Percentiles rank a stretch among this genome's conserved stretches.
Conservation (phyloP, 1,140 invertebrate genomes). For the Cotesia vestalis region DNA sequence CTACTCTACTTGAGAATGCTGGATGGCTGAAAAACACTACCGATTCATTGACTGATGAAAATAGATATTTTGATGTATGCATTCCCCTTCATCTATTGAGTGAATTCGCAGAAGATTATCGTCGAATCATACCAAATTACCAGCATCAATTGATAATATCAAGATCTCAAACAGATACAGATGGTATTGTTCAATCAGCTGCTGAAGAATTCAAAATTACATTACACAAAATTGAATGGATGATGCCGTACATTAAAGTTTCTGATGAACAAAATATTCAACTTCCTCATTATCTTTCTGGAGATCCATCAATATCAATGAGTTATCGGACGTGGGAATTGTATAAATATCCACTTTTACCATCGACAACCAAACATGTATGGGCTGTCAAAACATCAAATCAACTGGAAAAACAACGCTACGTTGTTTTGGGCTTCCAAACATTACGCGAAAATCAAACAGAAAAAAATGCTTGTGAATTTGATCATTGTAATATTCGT, state of each 20-base stretch:
- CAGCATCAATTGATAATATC: slow-evolving; percentile 44
- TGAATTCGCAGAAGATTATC: slow-evolving; percentile 45
- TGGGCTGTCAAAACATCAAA: slow-evolving; percentile 42
- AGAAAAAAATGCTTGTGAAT: slow-evolving; percentile 25
- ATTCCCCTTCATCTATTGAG: slow-evolving; percentile 40
- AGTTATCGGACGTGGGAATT: slow-evolving; percentile 52
- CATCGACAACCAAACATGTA: slow-evolving; percentile 41
- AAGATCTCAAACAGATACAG: slow-evolving; percentile 30
- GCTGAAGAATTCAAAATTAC: slow-evolving; percentile 26
- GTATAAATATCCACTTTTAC: slow-evolving; percentile 51
- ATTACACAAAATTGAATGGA: slow-evolving; percentile 31
- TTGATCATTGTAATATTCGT: slow-evolving; percentile 36
- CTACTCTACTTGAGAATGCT: slow-evolving; percentile 33
- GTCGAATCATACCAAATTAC: slow-evolving; percentile 42
- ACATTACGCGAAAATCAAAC: slow-evolving; percentile 33
- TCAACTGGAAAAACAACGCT: slow-evolving; percentile 37
- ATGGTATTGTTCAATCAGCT: slow-evolving; percentile 27
- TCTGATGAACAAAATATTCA: slow-evolving; percentile 26
- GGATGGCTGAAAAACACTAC: slow-evolving; percentile 19
- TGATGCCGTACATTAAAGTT: slow-evolving; percentile 29
- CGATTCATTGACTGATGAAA: not conserved
- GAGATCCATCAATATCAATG: slow-evolving; percentile 42
- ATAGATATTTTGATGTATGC: slow-evolving; percentile 35
- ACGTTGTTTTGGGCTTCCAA: slow-evolving; percentile 40
- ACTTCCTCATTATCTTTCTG: slow-evolving; percentile 34